phyloP scores from a whole-genome alignment of 1,140 invertebrate species.

The Sycophaga agraensis region DNA sequence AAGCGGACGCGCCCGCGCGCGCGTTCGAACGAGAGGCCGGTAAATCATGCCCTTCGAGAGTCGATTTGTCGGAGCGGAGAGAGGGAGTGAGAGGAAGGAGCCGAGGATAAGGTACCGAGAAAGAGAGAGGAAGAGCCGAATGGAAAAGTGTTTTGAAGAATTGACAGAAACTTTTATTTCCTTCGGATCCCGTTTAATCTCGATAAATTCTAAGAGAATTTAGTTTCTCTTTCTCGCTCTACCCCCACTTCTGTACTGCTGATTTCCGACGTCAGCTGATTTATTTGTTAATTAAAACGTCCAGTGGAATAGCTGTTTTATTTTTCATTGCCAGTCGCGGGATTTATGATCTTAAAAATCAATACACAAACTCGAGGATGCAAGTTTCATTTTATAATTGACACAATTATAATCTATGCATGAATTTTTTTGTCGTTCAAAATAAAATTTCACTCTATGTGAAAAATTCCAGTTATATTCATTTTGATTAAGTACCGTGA shows the following conservation, averaged over 20 bases:
- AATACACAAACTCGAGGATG: too few species aligned
- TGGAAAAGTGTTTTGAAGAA: constrained; percentile 21
- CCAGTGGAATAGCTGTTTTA: too few species aligned
- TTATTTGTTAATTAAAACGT: constrained; percentile 19
- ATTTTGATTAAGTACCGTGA: too few species aligned
- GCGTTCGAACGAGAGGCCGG: constrained; percentile 14
- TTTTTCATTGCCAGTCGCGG: too few species aligned
- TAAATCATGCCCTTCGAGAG: constrained; percentile 22
- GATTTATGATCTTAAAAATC: too few species aligned
- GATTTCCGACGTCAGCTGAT: neutral
- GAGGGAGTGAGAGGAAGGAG: neutral
- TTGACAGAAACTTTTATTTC: constrained; percentile 21
- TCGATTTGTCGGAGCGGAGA: constrained; percentile 2
- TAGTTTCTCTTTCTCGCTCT: neutral
- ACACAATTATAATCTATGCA: too few species aligned
- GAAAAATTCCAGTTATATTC: too few species aligned
- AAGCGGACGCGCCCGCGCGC: neutral
- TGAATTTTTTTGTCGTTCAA: too few species aligned
- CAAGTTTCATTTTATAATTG: too few species aligned
- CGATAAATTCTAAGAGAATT: constrained; percentile 15
- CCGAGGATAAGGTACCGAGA: neutral
- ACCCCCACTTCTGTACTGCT: too few species aligned
- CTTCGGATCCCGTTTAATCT: neutral
- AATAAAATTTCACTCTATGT: too few species aligned
- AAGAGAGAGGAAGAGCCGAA: neutral